Evolutionary conservation across 35 echinoderm and acorn worm genomes (phyloP), one percentile per base, ranked within the genome.

Genomic region (Amphiura filiformis): DNA sequence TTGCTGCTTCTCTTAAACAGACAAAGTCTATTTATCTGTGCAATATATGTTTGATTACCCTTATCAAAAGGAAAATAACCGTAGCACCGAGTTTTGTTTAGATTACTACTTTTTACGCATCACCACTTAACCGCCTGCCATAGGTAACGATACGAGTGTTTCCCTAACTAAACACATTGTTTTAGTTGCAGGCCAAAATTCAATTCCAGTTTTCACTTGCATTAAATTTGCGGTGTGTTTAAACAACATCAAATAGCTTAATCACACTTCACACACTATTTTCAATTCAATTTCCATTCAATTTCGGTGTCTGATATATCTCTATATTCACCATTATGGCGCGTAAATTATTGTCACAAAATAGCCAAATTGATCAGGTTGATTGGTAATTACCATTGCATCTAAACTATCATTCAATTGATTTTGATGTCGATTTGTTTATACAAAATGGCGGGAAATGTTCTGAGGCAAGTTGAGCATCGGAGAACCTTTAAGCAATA

Each of bases 21-120:
- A 11, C 61, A 70, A 70, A 70, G 1, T 70, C 2, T 70, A 70
- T 70, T 70, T 70, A 70, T 70, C 61, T 70, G 61, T 5, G 61
- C 61, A 70, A 70, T 70, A 18, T 70, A 70, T 70, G 61, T 70
- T 70, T 70, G 61, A 70, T 70, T 70, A 70, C 28, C 61, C 61
- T 70, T 70, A 70, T 70, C 61, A 70, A 70, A 70, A 70, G 61
- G 7, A 70, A 70, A 70, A 70, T 70, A 70, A 23, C 61, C 26
- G 61, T 13, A 26, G 28, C 28, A 70, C 61, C 2, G 61, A 5
- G 28, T 13, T 23, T 70, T 70, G 61, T 70, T 70, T 70, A 70
- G 15, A 70, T 70, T 70, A 30, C 7, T 26, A 23, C 28, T 70
- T 70, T 70, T 26, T 70, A 70, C 61, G 61, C 61, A 70, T 30